Conservation (phyloP, 2,797 vertebrate species). For the Gastrophryne carolinensis region DNA sequence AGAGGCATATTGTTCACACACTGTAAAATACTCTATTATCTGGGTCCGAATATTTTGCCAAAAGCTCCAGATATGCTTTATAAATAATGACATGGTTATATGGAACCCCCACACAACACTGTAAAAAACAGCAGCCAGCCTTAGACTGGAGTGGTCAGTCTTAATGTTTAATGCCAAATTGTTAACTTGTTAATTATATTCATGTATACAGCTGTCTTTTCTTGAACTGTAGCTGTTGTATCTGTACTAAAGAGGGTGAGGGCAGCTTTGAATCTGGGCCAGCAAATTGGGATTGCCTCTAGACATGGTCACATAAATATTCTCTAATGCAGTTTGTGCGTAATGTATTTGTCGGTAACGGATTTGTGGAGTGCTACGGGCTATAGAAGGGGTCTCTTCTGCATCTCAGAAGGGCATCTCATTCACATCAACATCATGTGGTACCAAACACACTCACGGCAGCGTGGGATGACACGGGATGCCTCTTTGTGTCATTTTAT, state of each 20-base stretch:
- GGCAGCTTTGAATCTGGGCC: not conserved
- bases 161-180: too few species aligned
- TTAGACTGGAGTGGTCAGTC: too few species aligned
- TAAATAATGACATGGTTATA: too few species aligned
- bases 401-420: not conserved
- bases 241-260: not conserved
- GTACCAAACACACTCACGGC: not conserved
- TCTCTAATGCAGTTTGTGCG: slow-evolving; percentile 4
- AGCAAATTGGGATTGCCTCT: not conserved
- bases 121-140: too few species aligned
- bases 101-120: too few species aligned
- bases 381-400: not conserved
- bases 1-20: too few species aligned
- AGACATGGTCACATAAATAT: not conserved
- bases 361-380: not conserved
- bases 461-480: not conserved
- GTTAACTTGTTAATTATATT: too few species aligned
- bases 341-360: slow-evolving; percentile 10
- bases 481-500: slow-evolving; percentile 18
- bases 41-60: too few species aligned
- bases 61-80: too few species aligned
- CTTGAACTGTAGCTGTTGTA: not conserved
- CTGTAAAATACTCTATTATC: too few species aligned
- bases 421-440: slow-evolving; percentile 1
- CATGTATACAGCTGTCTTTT: not conserved